These are phyloP conservation scores for Dyspetes luteomarginatus DNA, from an alignment of 2,888 invertebrate species.

Conservation along the genomic window DNA sequence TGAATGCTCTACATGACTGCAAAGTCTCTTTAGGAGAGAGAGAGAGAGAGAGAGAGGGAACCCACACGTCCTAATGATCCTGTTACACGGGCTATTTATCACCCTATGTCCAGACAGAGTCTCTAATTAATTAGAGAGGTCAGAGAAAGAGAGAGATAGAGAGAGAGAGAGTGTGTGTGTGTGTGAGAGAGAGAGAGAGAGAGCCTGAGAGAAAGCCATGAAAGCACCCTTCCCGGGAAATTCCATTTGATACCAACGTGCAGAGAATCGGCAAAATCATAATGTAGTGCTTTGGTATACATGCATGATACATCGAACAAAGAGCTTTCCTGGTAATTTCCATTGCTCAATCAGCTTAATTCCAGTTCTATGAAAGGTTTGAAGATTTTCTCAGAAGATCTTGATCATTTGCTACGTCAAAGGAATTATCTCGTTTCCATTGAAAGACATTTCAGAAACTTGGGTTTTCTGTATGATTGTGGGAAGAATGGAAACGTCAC, in stretches of 20 bases:
- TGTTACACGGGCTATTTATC: conserved; percentile 77
- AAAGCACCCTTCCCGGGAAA: conserved; percentile 45
- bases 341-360: background rate
- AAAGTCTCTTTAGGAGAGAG: conserved; percentile 68
- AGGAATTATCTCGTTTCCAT: background rate
- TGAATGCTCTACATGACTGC: conserved; percentile 24
- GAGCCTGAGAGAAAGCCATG: background rate
- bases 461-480: background rate
- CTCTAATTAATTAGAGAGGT: conserved; percentile 76
- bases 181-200: background rate
- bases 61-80: conserved; percentile 76
- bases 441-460: background rate
- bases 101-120: conserved; percentile 71
- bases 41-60: conserved; percentile 35
- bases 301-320: background rate
- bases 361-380: background rate
- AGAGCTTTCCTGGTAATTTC: background rate
- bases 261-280: conserved; percentile 44
- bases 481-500: background rate
- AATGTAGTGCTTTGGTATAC: conserved; percentile 34
- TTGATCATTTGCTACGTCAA: background rate
- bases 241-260: conserved; percentile 53
- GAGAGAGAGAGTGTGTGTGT: background rate
- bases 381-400: background rate
- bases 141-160: conserved; percentile 45